A percentile compares a stretch with the other conserved stretches of the same genome.
These are phyloP conservation scores for Euborellia annulipes DNA, from an alignment of 1,140 invertebrate species.

Conservation along the genomic window DNA sequence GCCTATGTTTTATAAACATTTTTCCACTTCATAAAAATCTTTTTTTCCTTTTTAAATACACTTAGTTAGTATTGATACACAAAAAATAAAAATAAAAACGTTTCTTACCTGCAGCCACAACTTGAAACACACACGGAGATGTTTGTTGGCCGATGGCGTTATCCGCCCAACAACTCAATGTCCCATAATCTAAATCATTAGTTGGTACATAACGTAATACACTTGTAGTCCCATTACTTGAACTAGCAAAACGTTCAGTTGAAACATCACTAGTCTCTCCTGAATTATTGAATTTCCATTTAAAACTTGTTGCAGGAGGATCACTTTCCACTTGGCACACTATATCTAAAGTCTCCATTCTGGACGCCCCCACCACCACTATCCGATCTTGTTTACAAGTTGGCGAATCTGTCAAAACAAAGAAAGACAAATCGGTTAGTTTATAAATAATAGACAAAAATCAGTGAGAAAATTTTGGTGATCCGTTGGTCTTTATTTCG, in stretches of 20 bases:
- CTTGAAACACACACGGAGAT: constrained; percentile 30
- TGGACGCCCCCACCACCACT: constrained; percentile 64
- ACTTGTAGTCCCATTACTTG: constrained; percentile 39
- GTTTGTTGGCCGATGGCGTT: constrained; percentile 27
- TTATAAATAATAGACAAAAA: too few species aligned
- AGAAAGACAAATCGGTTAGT: too few species aligned
- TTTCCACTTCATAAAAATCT: too few species aligned
- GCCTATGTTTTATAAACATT: too few species aligned
- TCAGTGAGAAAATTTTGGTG: too few species aligned
- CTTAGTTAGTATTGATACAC: too few species aligned
- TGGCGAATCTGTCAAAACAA: constrained; percentile 50
- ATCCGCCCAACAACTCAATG: constrained; percentile 25
- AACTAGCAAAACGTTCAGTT: constrained; percentile 44
- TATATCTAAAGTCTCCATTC: constrained; percentile 66
- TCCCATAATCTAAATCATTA: constrained; percentile 35
- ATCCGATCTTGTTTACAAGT: constrained; percentile 59
- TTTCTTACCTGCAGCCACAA: constrained; percentile 17
- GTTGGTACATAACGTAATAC: constrained; percentile 53
- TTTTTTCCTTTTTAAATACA: too few species aligned
- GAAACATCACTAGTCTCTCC: constrained; percentile 64
- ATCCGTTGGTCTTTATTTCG: too few species aligned
- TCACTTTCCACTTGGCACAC: constrained; percentile 74
- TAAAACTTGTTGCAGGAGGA: constrained; percentile 65
- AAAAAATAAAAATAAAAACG: too few species aligned
- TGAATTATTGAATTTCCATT: constrained; percentile 85